Evolutionary conservation across 2,888 invertebrate species (phyloP).

Genomic region (Drosophila monieri): DNA sequence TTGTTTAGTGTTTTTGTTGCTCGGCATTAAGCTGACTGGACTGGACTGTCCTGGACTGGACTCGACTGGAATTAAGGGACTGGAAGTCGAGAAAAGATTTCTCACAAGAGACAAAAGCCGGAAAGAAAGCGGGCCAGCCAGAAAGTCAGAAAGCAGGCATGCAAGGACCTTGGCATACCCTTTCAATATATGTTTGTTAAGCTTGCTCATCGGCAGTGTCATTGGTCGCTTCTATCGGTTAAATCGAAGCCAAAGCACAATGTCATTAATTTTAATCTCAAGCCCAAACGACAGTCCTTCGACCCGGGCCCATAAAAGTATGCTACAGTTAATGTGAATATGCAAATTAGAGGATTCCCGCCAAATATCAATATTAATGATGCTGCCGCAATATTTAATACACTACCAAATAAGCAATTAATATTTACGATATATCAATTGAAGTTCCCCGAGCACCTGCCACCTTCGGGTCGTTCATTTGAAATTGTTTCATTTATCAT

Average conservation of each 20-base stretch:
- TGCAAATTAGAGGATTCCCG: background rate
- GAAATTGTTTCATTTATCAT: constrained; percentile 27
- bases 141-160: too few relatives aligned
- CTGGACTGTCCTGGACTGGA: constrained; percentile 12
- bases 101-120: background rate
- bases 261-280: constrained; percentile 35
- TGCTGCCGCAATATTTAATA: background rate
- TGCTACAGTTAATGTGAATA: constrained; percentile 19
- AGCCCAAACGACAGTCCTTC: background rate
- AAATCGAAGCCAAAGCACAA: background rate
- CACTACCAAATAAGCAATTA: constrained; percentile 2
- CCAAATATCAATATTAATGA: background rate
- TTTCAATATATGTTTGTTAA: background rate
- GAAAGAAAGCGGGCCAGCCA: background rate
- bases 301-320: constrained; percentile 17
- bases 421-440: constrained; percentile 4
- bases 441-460: background rate
- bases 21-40: constrained; percentile 29
- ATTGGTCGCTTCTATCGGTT: background rate
- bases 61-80: constrained; percentile 17
- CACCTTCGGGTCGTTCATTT: background rate
- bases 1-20: constrained; percentile 15
- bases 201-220: background rate
- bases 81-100: constrained; percentile 22
- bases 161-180: too few relatives aligned